Evolutionary conservation across 2,113 vertebrate genomes (phyloP).

Genomic region (Podiceps cristatus): DNA sequence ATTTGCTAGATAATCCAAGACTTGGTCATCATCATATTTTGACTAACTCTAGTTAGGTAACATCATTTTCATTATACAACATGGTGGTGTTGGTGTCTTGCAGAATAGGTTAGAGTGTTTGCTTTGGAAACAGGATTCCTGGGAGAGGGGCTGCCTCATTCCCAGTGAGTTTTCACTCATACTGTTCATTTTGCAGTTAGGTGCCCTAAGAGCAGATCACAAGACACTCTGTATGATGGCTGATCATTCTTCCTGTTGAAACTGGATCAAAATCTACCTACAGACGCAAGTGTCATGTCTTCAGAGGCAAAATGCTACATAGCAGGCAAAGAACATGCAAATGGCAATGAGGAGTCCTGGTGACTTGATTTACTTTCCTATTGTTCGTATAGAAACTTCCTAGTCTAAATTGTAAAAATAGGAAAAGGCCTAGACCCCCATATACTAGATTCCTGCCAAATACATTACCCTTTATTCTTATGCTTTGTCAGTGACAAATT

Average conservation of each 20-base stretch:
- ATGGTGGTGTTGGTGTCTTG: background rate
- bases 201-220: background rate
- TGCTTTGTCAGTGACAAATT: background rate
- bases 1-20: background rate
- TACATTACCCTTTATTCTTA: background rate
- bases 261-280: background rate
- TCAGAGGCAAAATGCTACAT: background rate
- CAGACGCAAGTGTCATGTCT: accelerated
- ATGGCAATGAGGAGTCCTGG: background rate
- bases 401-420: background rate
- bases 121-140: background rate
- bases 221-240: accelerated
- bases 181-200: background rate
- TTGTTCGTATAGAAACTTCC: background rate
- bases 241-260: background rate
- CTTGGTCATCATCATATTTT: background rate
- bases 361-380: background rate
- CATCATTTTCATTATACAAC: background rate
- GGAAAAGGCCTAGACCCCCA: background rate
- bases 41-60: background rate
- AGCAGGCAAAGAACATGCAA: background rate
- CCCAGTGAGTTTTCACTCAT: background rate
- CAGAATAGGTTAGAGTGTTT: accelerated
- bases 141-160: background rate
- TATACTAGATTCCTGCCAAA: background rate